A percentile compares a stretch with the other conserved stretches of the same genome.
Evolutionary conservation across 2,113 vertebrate species (phyloP).

Genomic region (Dryoscopus gambensis): DNA sequence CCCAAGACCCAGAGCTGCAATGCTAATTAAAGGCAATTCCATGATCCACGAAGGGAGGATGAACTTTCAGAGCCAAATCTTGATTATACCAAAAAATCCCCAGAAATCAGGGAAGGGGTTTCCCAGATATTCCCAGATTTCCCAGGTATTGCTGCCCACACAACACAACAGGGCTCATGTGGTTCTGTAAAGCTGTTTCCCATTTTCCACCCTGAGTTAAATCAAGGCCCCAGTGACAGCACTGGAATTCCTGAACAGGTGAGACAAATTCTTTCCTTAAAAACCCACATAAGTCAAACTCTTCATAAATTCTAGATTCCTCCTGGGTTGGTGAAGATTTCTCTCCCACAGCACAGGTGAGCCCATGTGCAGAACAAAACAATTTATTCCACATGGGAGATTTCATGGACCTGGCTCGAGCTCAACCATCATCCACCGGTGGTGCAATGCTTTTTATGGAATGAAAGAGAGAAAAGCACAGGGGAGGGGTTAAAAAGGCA

Average conservation of each 20-base stretch:
- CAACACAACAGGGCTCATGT: neutral
- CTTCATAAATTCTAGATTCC: neutral
- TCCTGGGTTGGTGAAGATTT: neutral
- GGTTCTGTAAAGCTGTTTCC: neutral
- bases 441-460: neutral
- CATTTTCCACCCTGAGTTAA: neutral
- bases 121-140: neutral
- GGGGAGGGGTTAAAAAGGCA: neutral
- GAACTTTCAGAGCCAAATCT: neutral
- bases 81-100: accelerated
- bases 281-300: neutral
- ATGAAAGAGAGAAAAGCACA: neutral
- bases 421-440: neutral
- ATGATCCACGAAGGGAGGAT: neutral
- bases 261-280: neutral
- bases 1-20: neutral
- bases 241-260: neutral
- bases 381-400: neutral
- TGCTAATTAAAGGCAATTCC: neutral
- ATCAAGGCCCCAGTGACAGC: neutral
- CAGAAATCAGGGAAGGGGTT: neutral
- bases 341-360: neutral
- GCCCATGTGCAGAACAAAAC: neutral
- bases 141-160: neutral
- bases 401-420: neutral